Evolutionary conservation across 2,797 vertebrate species (phyloP), one percentile per base, ranked within the genome.

Genomic region (Thalassophryne amazonica): DNA sequence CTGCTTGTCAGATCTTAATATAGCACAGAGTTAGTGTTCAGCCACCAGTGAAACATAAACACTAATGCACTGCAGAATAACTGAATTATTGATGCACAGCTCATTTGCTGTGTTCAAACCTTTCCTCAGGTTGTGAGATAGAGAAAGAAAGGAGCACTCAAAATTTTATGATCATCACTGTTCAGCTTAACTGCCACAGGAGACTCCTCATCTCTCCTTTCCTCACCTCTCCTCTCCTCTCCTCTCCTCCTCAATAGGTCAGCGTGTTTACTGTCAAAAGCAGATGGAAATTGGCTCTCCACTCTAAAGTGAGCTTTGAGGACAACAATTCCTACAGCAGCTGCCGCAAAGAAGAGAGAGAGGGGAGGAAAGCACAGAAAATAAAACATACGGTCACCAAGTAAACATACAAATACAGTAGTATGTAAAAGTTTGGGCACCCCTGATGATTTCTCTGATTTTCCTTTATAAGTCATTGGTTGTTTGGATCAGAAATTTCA

Each of bases 1-100:
- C 19, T 3, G 13, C 14, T 22, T 23, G 41, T 50, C 41, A 19
- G 7, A 19, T 60, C 68, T 73, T 60, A 70, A 70, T 59, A 62
- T 61, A 73, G 51, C 56, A 20, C 43, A 23, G 38, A 20, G 28
- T 25, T 19, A 56, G 37, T 22, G 20, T 49, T 61, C 61, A 59
- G 50, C 55, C 28, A 32, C 12, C 30, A 63, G 60, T 47, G 29
- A 74, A 69, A 75, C 40, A 57, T 39, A 58, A 77, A 78, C 76
- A 81, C 69, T 61, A 70, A 50, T 15, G 13, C 33, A 25, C 27
- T 20, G 52, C 52, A 58, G 50, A 62, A 42, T 16, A 45, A 30
- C 27, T 85, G 49, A 80, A 84, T 86, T 76, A 84, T 86, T 82
- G 60, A 83, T 74, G 51, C 12, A 16, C 18, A 45, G 60, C 62